Evolutionary conservation across 2,888 invertebrate species (phyloP).

Genomic region (Pilophorus perplexus): DNA sequence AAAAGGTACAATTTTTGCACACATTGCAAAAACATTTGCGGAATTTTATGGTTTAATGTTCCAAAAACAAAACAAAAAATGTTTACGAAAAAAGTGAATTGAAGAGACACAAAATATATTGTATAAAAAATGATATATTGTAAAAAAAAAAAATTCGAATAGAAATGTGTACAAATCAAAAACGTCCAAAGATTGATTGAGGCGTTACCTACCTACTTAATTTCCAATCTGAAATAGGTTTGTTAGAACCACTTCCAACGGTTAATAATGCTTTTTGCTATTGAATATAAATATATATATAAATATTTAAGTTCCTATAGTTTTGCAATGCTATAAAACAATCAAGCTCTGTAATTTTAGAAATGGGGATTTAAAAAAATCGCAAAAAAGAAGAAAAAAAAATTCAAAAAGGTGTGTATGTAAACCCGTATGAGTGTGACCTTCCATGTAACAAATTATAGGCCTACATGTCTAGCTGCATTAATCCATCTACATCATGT

Average conservation of each 20-base stretch:
- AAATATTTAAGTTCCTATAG: slow-evolving; percentile 46
- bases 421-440: slow-evolving; percentile 46
- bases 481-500: slow-evolving; percentile 41
- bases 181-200: slow-evolving; percentile 41
- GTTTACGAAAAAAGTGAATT: slow-evolving; percentile 31
- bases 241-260: slow-evolving; percentile 40
- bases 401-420: slow-evolving; percentile 45
- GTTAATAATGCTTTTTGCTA: slow-evolving; percentile 39
- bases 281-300: slow-evolving; percentile 35
- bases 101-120: slow-evolving; percentile 40
- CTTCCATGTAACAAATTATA: slow-evolving; percentile 45
- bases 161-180: slow-evolving; percentile 42
- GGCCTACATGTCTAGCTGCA: slow-evolving; percentile 46
- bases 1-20: slow-evolving; percentile 36
- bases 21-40: slow-evolving; percentile 36
- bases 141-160: slow-evolving; percentile 43
- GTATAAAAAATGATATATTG: slow-evolving; percentile 44
- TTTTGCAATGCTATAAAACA: slow-evolving; percentile 45
- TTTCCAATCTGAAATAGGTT: slow-evolving; percentile 40
- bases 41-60: slow-evolving; percentile 41
- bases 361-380: slow-evolving; percentile 26
- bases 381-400: slow-evolving; percentile 19
- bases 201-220: slow-evolving; percentile 34
- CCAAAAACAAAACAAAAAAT: slow-evolving; percentile 39
- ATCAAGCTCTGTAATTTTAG: slow-evolving; percentile 43